Base-by-base conservation (phyloP, 1,140 invertebrate species). In the Harlomillsia oculata region DNA sequence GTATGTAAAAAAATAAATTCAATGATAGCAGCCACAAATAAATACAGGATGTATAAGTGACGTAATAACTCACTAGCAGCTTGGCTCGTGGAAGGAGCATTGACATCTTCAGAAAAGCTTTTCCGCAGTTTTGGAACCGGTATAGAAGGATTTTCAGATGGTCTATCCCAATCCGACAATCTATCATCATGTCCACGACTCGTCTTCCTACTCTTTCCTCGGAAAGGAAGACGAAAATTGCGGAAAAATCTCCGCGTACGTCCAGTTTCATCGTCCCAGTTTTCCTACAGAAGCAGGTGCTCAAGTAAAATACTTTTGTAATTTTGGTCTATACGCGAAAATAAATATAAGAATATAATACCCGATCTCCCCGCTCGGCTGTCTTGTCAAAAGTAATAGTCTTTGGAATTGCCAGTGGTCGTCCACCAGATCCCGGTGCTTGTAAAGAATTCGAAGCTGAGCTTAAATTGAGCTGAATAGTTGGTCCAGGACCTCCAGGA, bases 381-480 rank as follows among this genome's bases (percentile, higher is more conserved):
- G 85, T 89, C 70, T 89, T 87, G 74, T 92, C 88, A 67, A 91
- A 92, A 67, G 85, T 90, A 60, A 92, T 91, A 65, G 87, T 90
- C 72, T 92, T 92, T 6, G 87, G 87, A 68, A 91, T 91, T 1
- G 87, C 84, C 41, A 58, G 36, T 25, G 37, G 68, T 65, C 5
- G 68, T 8, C 71, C 68, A 1, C 71, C 72, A 9, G 71, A 69
- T 14, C 71, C 45, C 2, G 43, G 43, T 9, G 29, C 34, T 8
- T 48, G 45, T 30, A 48, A 32, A 1, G 45, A 48, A 6, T 48
- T 29, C 1, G 45, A 30, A 2, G 45, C 30, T 9, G n/a, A n/a
- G n/a, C n/a, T n/a, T n/a, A n/a, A n/a, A n/a, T n/a, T n/a, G n/a
- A n/a, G n/a, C n/a, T n/a, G n/a, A n/a, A n/a, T n/a, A n/a, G n/a